Evolutionary conservation across 1,140 invertebrate genomes (phyloP).

Genomic region (Drosophila leontia): DNA sequence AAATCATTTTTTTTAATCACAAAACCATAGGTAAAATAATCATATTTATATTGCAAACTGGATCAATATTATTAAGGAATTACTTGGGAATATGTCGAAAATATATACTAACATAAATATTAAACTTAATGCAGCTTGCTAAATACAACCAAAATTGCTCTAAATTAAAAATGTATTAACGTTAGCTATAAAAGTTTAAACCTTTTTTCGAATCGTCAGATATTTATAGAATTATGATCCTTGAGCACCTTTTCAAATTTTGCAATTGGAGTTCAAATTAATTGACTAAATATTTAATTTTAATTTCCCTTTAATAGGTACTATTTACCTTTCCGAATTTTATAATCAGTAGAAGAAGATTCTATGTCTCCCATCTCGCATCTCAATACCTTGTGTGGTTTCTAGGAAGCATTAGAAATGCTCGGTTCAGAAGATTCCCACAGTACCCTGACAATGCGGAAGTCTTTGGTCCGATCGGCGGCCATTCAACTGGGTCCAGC

Average conservation of each 20-base stretch:
- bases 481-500: slow-evolving; percentile 71
- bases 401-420: slow-evolving; percentile 63
- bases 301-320: background rate
- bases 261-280: fast-evolving
- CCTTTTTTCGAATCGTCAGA: background rate
- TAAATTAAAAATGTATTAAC: background rate
- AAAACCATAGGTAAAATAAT: background rate
- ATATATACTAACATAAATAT: background rate
- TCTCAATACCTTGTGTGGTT: slow-evolving; percentile 4
- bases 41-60: background rate
- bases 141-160: background rate
- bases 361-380: background rate
- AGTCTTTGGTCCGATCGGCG: slow-evolving; percentile 54
- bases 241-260: background rate
- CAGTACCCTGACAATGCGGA: slow-evolving; percentile 71
- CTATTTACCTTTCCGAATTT: background rate
- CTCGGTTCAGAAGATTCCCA: slow-evolving; percentile 49
- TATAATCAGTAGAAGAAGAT: background rate
- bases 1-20: background rate
- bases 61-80: background rate
- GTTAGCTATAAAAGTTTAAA: background rate
- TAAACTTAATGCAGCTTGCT: background rate
- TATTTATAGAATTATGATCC: background rate
- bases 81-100: background rate
- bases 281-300: background rate